These are phyloP conservation scores for Cancer borealis DNA, from an alignment of 2,888 invertebrate species.

Conservation along the genomic window DNA sequence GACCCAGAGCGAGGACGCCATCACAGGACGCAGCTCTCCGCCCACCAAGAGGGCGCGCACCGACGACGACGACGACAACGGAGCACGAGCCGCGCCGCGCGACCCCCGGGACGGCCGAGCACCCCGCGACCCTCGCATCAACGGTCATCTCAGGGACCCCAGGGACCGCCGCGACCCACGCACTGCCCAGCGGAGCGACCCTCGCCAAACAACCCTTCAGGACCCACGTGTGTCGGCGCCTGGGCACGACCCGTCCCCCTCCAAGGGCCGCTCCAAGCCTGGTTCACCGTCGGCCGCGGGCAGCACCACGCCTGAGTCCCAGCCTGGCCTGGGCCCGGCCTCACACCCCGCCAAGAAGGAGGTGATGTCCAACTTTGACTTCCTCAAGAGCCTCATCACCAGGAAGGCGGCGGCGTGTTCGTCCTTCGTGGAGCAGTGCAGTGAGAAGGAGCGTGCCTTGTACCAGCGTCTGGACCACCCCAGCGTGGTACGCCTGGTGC, in stretches of 20 bases:
- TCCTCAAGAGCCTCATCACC: slow-evolving; percentile 61
- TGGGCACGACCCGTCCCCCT: background rate
- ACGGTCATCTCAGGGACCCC: slow-evolving; percentile 43
- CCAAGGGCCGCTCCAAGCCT: background rate
- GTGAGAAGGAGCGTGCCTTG: slow-evolving; percentile 66
- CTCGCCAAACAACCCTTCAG: background rate
- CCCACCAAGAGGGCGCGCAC: slow-evolving; percentile 52
- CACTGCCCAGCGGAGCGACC: background rate
- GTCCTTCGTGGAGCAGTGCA: slow-evolving; percentile 56
- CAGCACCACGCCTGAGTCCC: slow-evolving; percentile 37
- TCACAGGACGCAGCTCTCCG: slow-evolving; percentile 66
- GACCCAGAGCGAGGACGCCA: slow-evolving; percentile 48
- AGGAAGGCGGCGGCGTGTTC: slow-evolving; percentile 21
- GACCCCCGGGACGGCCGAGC: slow-evolving; percentile 35
- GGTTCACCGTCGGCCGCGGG: slow-evolving; percentile 50
- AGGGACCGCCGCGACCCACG: slow-evolving; percentile 31
- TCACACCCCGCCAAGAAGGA: background rate
- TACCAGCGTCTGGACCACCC: slow-evolving; percentile 70
- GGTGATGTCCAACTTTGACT: slow-evolving; percentile 59
- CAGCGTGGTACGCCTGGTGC: slow-evolving; percentile 70
- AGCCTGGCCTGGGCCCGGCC: background rate
- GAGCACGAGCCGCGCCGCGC: slow-evolving; percentile 28
- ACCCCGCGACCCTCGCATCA: slow-evolving; percentile 16
- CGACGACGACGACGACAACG: background rate
- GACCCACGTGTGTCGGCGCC: background rate